These are phyloP conservation scores for Gymnoscelis rufifasciata DNA, from an alignment of 2,888 invertebrate species.

Conservation along the genomic window DNA sequence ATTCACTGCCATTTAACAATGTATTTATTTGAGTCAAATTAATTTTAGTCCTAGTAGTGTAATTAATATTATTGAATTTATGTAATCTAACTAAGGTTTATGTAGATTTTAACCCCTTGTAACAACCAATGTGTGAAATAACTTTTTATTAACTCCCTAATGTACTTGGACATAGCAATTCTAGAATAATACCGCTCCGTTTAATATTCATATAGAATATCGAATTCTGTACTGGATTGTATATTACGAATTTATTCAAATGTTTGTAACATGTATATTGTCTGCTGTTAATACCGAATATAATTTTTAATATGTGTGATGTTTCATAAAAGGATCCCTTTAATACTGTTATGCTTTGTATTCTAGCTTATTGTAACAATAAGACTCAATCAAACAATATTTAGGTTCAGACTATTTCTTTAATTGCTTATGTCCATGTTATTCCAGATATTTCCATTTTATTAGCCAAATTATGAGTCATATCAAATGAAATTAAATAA, in stretches of 20 bases:
- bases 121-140: slow-evolving; percentile 42
- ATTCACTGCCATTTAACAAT: slow-evolving; percentile 36
- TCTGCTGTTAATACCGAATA: too few relatives aligned
- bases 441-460: slow-evolving; percentile 54
- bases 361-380: too few relatives aligned
- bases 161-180: slow-evolving; percentile 11
- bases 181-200: background rate
- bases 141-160: slow-evolving; percentile 32
- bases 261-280: too few relatives aligned
- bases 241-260: too few relatives aligned
- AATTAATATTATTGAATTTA: slow-evolving; percentile 48
- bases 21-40: slow-evolving; percentile 31
- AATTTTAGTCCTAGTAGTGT: slow-evolving; percentile 30
- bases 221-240: background rate
- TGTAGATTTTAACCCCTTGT: slow-evolving; percentile 45
- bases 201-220: background rate
- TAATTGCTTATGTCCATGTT: slow-evolving; percentile 44
- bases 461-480: slow-evolving; percentile 76
- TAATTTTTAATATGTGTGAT: too few relatives aligned
- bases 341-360: too few relatives aligned
- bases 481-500: slow-evolving; percentile 77
- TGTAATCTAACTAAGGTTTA: slow-evolving; percentile 51
- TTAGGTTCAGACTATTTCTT: background rate
- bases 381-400: too few relatives aligned
- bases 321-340: too few relatives aligned